Percentiles rank a stretch among this genome's conserved stretches.
Evolutionary conservation across 2,113 vertebrate species (phyloP).

Genomic region (Cebidichthys violaceus): DNA sequence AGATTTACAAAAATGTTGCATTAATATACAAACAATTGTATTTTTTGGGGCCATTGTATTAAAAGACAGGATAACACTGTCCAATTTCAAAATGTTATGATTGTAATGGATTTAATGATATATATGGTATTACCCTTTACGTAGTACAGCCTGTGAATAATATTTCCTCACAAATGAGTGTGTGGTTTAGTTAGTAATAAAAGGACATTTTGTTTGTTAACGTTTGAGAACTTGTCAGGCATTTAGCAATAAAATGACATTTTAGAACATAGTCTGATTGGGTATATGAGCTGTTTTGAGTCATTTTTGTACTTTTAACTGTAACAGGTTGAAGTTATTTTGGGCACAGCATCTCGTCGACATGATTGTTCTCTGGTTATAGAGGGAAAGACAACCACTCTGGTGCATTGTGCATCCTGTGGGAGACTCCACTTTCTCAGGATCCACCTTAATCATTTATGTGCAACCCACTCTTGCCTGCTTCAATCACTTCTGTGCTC

Average conservation of each 20-base stretch:
- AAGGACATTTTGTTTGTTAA: no score
- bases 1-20: no score
- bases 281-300: background rate
- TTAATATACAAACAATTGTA: no score
- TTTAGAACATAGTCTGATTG: background rate
- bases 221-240: no score
- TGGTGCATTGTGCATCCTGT: background rate
- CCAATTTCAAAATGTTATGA: no score
- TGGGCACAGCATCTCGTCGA: background rate
- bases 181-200: no score
- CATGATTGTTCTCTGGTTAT: background rate
- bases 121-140: background rate
- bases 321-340: background rate
- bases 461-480: background rate
- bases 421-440: background rate
- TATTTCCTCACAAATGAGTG: no score
- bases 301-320: background rate
- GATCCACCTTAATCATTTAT: constrained; percentile 33
- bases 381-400: background rate
- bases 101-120: no score
- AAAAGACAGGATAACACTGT: no score
- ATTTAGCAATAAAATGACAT: background rate
- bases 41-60: no score
- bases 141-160: background rate
- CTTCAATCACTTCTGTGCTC: constrained; percentile 24